phyloP scores from a whole-genome alignment of 2,797 vertebrate species.

The Sylvia borin region DNA sequence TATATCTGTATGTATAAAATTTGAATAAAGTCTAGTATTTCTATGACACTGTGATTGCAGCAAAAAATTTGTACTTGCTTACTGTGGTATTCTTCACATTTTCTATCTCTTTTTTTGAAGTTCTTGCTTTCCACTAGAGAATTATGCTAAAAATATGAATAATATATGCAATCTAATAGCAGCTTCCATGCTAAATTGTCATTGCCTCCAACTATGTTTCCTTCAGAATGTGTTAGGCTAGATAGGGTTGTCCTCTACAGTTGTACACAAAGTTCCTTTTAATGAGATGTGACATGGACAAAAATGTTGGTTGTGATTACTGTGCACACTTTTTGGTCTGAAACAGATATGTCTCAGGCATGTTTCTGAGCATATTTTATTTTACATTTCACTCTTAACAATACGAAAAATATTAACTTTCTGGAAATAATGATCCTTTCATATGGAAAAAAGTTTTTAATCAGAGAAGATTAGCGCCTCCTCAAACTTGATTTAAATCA shows the following conservation, averaged over 20 bases:
- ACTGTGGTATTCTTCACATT: background rate
- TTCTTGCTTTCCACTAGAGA: background rate
- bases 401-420: background rate
- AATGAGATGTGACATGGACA: background rate
- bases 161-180: slow-evolving; percentile 19
- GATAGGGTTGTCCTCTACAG: background rate
- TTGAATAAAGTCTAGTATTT: background rate
- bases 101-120: background rate
- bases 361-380: background rate
- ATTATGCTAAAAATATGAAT: slow-evolving; percentile 13
- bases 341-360: background rate
- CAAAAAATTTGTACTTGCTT: background rate
- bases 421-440: background rate
- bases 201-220: background rate
- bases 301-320: background rate
- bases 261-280: background rate
- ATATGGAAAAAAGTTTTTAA: background rate
- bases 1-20: background rate
- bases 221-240: background rate
- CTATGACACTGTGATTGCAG: background rate
- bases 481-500: background rate
- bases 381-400: background rate
- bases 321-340: background rate
- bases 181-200: background rate
- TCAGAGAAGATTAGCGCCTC: background rate